Evolutionary conservation across 2,113 vertebrate genomes (phyloP), one percentile per base, ranked within the genome.

Genomic region (Mixornis gularis): DNA sequence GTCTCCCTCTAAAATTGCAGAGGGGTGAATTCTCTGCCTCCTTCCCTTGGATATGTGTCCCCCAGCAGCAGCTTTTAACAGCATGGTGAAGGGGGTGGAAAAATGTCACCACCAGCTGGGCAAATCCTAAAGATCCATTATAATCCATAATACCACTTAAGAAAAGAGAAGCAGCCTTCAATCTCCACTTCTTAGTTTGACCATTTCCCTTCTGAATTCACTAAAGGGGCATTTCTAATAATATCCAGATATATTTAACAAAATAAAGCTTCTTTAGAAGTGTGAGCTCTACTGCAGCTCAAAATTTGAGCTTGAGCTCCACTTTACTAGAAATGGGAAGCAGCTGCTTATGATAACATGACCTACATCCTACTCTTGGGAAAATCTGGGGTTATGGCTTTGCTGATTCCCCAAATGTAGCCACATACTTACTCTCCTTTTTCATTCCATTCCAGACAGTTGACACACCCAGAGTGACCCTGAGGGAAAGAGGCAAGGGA

Each of bases 361-460:
- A 85, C 68, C 84, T 59, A 70, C 12, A 87, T 58, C 38, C 62
- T 10, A 1, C 48, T 58, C 56, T 12, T 58, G 64, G 82, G 38
- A 86, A 53, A 87, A 79, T 36, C 60, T 76, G 44, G 25, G 21
- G 76, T 77, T 73, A 69, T 40, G 53, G 24, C 32, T 63, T 38
- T 68, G 71, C 22, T 29, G 71, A 79, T 68, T 65, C 72, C 83
- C 77, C 68, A 9, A 46, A 71, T 27, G 51, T 76, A n/a, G 29
- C 58, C 40, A 64, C 51, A 96, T 78, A 99, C 99, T 99, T 97
- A 99, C 99, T 99, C 98, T 98, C 99, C 99, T 96, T 97, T 98
- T 96, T 99, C 99, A 49, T 99, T 99, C 99, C 99, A 99, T 95
- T 99, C 99, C 90, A 99, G 98, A 96, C 99, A 99, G 98, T 99